A percentile compares a stretch with the other conserved stretches of the same genome.
Conservation (phyloP, 2,888 invertebrate species). For the Syrphus vitripennis region DNA sequence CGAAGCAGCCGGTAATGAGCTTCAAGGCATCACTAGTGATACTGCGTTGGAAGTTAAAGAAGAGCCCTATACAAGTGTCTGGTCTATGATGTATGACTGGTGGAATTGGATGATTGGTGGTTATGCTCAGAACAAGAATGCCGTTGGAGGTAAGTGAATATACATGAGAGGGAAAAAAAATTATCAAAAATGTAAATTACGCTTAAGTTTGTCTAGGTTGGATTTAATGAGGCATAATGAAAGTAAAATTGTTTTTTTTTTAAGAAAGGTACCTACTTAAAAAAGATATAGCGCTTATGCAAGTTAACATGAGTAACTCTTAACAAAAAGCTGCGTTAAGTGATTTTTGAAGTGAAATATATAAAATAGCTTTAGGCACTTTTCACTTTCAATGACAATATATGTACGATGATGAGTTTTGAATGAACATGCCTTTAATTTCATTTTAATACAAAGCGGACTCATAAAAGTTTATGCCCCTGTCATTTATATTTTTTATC, state of each 20-base stretch:
- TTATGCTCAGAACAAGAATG: conserved; percentile 76
- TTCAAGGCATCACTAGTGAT: not conserved
- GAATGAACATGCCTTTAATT: not conserved
- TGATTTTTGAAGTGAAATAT: not conserved
- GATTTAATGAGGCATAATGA: conserved; percentile 14
- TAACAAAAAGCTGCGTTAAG: not conserved
- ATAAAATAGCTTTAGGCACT: not conserved
- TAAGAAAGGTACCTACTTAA: too few relatives aligned
- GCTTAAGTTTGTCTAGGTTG: conserved; percentile 29
- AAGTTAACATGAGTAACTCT: not conserved
- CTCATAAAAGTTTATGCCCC: not conserved
- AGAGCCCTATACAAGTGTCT: conserved; percentile 75
- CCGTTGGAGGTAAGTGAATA: conserved; percentile 60
- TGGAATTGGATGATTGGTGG: conserved; percentile 79
- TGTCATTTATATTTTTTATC: too few relatives aligned
- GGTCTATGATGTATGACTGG: conserved; percentile 76
- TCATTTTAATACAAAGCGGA: not conserved
- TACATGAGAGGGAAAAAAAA: not conserved
- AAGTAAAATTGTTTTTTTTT: not conserved
- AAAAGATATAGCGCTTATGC: not conserved
- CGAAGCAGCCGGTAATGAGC: conserved; percentile 40
- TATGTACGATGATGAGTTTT: too few relatives aligned
- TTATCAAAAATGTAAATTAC: not conserved
- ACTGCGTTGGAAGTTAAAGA: conserved; percentile 73
- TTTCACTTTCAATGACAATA: not conserved